A percentile compares a stretch with the other conserved stretches of the same genome.
These are phyloP conservation scores for Cotesia glomerata DNA, from an alignment of 1,140 invertebrate species.

Conservation along the genomic window DNA sequence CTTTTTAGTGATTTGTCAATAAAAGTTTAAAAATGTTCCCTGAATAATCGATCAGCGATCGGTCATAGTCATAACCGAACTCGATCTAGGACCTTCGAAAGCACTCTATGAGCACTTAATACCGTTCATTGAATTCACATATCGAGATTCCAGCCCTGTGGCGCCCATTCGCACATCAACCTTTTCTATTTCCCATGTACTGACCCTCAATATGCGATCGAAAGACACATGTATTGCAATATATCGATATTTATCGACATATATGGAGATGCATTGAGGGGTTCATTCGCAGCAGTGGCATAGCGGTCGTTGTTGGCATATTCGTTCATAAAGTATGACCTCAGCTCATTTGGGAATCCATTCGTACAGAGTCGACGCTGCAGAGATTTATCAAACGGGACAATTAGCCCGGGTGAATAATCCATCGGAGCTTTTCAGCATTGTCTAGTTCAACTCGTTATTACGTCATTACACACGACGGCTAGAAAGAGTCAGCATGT, in stretches of 20 bases:
- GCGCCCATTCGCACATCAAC: too few relatives aligned
- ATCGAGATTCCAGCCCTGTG: too few relatives aligned
- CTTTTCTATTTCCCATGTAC: too few relatives aligned
- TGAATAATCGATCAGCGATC: not conserved
- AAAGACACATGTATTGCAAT: not conserved
- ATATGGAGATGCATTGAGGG: too few relatives aligned
- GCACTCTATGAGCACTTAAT: not conserved
- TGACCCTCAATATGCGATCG: not conserved
- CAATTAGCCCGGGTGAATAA: slow-evolving; percentile 23
- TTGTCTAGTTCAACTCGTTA: not conserved
- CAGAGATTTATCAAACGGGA: slow-evolving; percentile 25
- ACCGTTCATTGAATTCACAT: not conserved
- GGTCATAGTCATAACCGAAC: slow-evolving; percentile 9
- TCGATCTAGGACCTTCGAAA: slow-evolving; percentile 3
- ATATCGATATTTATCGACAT: not conserved
- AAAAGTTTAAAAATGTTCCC: too few relatives aligned
- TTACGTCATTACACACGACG: not conserved
- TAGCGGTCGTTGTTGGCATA: not conserved
- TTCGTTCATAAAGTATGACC: slow-evolving; percentile 23
- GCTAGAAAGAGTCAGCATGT: not conserved
- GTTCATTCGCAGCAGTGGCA: too few relatives aligned
- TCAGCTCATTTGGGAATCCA: slow-evolving; percentile 23
- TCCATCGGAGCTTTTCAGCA: slow-evolving; percentile 11
- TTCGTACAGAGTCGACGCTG: slow-evolving; percentile 8
- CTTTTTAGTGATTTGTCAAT: too few relatives aligned